Percentiles rank a stretch among this genome's conserved stretches.
Evolutionary conservation across 1,140 invertebrate genomes (phyloP).

Genomic region (Agraylea sexmaculata): DNA sequence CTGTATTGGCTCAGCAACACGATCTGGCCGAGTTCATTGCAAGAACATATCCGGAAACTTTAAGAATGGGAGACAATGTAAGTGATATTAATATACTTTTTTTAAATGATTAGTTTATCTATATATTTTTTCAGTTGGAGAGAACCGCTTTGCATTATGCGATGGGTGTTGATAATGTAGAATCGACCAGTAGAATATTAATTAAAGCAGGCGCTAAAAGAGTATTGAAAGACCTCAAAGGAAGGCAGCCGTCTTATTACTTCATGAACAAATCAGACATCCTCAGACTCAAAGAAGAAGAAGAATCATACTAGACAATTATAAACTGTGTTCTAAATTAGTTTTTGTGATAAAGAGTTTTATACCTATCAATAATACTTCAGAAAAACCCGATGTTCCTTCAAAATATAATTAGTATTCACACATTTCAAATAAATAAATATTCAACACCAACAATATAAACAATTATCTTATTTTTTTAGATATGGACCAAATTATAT

Average conservation of each 20-base stretch:
- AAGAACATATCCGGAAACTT: slow-evolving; percentile 54
- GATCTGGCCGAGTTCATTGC: slow-evolving; percentile 64
- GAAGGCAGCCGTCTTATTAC: slow-evolving; percentile 80
- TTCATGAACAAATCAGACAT: slow-evolving; percentile 87
- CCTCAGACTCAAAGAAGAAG: slow-evolving; percentile 67
- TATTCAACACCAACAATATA: no score
- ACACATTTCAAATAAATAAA: no score
- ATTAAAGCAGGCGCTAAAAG: slow-evolving; percentile 72
- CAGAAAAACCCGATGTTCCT: no score
- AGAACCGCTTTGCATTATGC: slow-evolving; percentile 79
- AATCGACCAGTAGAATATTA: slow-evolving; percentile 63
- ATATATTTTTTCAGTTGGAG: slow-evolving; percentile 53
- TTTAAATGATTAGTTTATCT: no score
- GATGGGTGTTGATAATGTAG: slow-evolving; percentile 76
- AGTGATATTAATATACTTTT: slow-evolving; percentile 27
- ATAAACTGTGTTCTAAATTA: no score
- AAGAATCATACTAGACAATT: slow-evolving; percentile 48
- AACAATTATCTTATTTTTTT: no score
- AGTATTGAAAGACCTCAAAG: slow-evolving; percentile 74
- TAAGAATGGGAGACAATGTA: slow-evolving; percentile 76
- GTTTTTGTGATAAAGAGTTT: no score
- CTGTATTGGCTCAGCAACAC: slow-evolving; percentile 66
- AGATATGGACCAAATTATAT: no score
- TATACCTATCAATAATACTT: no score
- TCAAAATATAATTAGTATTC: no score